Conservation (phyloP, 2,888 invertebrate species). For the Tachystola acroxantha region DNA sequence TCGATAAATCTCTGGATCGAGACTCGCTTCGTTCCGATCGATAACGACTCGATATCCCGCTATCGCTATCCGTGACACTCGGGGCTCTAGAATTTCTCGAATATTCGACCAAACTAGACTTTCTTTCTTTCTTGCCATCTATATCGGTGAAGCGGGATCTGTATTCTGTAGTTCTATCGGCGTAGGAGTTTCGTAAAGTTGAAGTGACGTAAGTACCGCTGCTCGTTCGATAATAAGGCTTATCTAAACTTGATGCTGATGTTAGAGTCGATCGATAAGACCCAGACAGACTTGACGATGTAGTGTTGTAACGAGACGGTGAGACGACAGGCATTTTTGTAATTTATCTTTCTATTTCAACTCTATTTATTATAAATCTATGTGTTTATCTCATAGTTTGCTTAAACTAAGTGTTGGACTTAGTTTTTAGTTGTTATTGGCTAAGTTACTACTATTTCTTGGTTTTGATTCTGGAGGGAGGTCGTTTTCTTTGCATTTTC, state of each 20-base stretch:
- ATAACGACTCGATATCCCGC: slow-evolving; percentile 55
- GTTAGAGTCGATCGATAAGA: slow-evolving; percentile 66
- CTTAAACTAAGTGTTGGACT: slow-evolving; percentile 17
- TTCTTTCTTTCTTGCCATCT: slow-evolving; percentile 63
- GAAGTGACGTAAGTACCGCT: slow-evolving; percentile 63
- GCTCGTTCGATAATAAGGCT: slow-evolving; percentile 71
- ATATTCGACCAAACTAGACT: slow-evolving; percentile 58
- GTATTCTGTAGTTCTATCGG: slow-evolving; percentile 58
- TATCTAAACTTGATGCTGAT: slow-evolving; percentile 68
- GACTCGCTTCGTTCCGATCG: slow-evolving; percentile 71
- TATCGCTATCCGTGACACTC: slow-evolving; percentile 68
- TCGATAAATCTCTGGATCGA: slow-evolving; percentile 72
- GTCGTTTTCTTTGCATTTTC: slow-evolving; percentile 58
- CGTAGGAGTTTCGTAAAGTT: slow-evolving; percentile 44
- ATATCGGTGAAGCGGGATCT: slow-evolving; percentile 54
- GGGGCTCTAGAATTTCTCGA: slow-evolving; percentile 55
- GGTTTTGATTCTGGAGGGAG: slow-evolving; percentile 53
- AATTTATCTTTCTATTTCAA: slow-evolving; percentile 13
- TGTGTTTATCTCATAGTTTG: slow-evolving; percentile 17
- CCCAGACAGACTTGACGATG: slow-evolving; percentile 67
- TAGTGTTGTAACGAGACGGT: slow-evolving; percentile 67
- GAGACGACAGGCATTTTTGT: slow-evolving; percentile 78
- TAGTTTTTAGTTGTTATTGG: not conserved
- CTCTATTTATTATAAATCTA: slow-evolving; percentile 10
- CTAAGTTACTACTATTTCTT: slow-evolving; percentile 8